phyloP scores from a whole-genome alignment of 2,113 vertebrate genomes.

The Pteronura brasiliensis region DNA sequence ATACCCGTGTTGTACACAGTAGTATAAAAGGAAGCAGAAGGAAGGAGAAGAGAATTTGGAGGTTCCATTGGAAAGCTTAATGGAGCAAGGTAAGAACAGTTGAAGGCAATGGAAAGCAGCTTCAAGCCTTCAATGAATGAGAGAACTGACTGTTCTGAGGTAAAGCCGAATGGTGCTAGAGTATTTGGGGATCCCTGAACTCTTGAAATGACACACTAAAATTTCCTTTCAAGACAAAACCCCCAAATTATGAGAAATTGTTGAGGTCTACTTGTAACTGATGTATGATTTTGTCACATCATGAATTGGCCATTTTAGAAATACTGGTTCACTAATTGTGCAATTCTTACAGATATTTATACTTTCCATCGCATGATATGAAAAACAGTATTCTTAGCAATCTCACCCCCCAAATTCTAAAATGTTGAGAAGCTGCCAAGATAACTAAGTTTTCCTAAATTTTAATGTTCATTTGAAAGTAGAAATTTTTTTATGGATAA shows the following conservation, averaged over 20 bases:
- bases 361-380: neutral
- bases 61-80: neutral
- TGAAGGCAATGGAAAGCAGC: neutral
- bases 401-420: neutral
- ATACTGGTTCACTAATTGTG: neutral
- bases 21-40: neutral
- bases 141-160: neutral
- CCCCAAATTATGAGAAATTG: neutral
- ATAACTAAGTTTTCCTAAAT: neutral
- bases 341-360: neutral
- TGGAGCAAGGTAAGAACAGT: neutral
- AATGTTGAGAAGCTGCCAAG: neutral
- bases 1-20: neutral
- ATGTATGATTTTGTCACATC: neutral
- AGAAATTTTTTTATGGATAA: neutral
- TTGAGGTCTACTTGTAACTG: neutral
- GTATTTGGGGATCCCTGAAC: neutral
- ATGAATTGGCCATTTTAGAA: neutral
- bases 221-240: neutral
- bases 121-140: neutral
- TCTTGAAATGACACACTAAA: neutral
- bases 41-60: neutral
- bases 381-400: neutral
- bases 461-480: neutral
- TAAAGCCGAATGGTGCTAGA: neutral